phyloP scores from a whole-genome alignment of 2,113 vertebrate genomes.

The Thamnophis sirtalis region DNA sequence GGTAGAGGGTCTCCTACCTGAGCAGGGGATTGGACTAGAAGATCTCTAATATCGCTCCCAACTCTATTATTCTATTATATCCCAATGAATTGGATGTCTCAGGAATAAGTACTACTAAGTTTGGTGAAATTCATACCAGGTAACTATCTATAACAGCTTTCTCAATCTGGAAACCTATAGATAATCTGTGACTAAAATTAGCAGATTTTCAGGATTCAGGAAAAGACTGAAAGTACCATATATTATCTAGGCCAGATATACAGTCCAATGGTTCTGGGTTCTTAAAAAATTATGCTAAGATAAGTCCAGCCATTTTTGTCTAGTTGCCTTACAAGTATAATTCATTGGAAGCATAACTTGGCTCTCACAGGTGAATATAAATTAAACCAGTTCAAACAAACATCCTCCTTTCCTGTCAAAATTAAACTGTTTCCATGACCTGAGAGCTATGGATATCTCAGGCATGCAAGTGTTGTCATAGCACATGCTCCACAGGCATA shows the following conservation, averaged over 20 bases:
- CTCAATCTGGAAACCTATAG: neutral
- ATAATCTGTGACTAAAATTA: neutral
- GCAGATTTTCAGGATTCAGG: neutral
- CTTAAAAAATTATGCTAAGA: neutral
- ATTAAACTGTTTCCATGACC: slow-evolving; percentile 61
- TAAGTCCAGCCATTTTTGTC: slow-evolving; percentile 46
- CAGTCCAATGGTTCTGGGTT: neutral
- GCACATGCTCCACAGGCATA: slow-evolving; percentile 32
- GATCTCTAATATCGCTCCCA: neutral
- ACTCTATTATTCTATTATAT: neutral
- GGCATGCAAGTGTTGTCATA: slow-evolving; percentile 32
- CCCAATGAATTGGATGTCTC: neutral
- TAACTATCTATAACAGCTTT: neutral
- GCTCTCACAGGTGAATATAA: slow-evolving; percentile 50
- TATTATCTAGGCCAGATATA: neutral
- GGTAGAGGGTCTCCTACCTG: neutral
- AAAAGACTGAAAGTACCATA: neutral
- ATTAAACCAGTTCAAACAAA: slow-evolving; percentile 57
- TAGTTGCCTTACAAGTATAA: slow-evolving; percentile 36
- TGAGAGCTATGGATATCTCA: slow-evolving; percentile 55
- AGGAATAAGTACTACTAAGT: neutral
- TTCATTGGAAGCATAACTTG: slow-evolving; percentile 51
- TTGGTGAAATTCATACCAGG: neutral
- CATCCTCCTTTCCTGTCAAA: slow-evolving; percentile 55
- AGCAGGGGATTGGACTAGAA: neutral